phyloP scores from a whole-genome alignment of 2,113 vertebrate genomes.

The Silurus glanis region DNA sequence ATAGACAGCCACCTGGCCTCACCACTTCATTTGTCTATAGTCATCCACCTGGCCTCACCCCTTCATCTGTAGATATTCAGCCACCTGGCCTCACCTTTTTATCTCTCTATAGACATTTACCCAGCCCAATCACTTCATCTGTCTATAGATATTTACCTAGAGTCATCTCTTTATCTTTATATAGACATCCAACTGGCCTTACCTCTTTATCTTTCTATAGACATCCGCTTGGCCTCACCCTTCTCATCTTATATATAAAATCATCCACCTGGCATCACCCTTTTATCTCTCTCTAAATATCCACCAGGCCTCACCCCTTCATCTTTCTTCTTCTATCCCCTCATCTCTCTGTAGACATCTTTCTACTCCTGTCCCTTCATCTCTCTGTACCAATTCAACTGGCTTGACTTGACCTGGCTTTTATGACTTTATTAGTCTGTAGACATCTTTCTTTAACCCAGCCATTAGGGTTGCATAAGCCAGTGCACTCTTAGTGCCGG shows the following conservation, averaged over 20 bases:
- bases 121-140: too few species aligned
- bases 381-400: not conserved
- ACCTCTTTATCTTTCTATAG: not conserved
- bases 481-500: too few species aligned
- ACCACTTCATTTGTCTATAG: not conserved
- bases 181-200: not conserved
- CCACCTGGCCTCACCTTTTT: not conserved
- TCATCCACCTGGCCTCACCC: not conserved
- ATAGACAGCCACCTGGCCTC: not conserved
- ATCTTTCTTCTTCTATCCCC: not conserved
- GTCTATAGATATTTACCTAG: not conserved
- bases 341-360: not conserved
- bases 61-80: not conserved
- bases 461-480: too few species aligned
- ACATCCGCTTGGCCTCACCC: not conserved
- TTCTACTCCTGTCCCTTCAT: not conserved
- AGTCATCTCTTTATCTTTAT: not conserved
- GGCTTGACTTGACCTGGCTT: too few species aligned
- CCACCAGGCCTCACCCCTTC: not conserved
- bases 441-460: too few species aligned
- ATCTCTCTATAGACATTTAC: not conserved
- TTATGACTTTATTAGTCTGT: too few species aligned
- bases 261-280: not conserved
- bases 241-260: not conserved
- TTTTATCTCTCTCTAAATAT: not conserved